Base-by-base conservation (phyloP, 2,888 invertebrate genomes). In the Dicyrtomina minuta region DNA sequence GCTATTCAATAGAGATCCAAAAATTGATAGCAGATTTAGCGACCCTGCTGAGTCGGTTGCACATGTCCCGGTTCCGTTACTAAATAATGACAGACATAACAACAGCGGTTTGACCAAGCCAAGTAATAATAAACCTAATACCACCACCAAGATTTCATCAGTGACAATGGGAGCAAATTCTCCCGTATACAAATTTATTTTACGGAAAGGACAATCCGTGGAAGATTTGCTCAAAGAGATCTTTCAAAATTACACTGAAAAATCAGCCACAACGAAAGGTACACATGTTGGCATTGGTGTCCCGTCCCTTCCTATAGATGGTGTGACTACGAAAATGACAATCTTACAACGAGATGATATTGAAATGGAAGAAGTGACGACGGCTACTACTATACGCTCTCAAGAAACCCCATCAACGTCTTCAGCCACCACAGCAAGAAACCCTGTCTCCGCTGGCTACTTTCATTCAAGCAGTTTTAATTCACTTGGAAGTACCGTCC, bases 131-230 rank as follows among this genome's bases (percentile, higher is more conserved):
- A 56, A 55, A 1, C 53, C 13, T 5, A 15, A 12, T 13, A 41
- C 13, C 8, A 12, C 43, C 24, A 68, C 70, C 13, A 73, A 70
- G 59, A 12, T 70, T 8, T 41, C 70, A 5, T 58, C 71, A 10
- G 55, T 69, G 0, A 71, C 71, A 20, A 20, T 53, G 5, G 66
- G 69, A 1, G 72, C 71, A 58, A 79, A 80, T 60, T 79, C 79
- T 3, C 79, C 80, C 1, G 79, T 80, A 24, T 79, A 79, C 72
- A 79, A 79, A 53, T 80, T 80, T 58, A 75, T 79, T n/a, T 62
- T 80, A 43, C 74, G 77, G 56, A 78, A 80, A 60, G 80, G 79
- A 1, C 79, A 79, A 61, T 74, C 76, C 41, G 75, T 79, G 20
- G 79, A 80, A 61, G 80, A 80, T 20, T 72, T 80, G 17, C 66